phyloP scores from a whole-genome alignment of 2,888 invertebrate genomes.

The Lysandra bellargus region DNA sequence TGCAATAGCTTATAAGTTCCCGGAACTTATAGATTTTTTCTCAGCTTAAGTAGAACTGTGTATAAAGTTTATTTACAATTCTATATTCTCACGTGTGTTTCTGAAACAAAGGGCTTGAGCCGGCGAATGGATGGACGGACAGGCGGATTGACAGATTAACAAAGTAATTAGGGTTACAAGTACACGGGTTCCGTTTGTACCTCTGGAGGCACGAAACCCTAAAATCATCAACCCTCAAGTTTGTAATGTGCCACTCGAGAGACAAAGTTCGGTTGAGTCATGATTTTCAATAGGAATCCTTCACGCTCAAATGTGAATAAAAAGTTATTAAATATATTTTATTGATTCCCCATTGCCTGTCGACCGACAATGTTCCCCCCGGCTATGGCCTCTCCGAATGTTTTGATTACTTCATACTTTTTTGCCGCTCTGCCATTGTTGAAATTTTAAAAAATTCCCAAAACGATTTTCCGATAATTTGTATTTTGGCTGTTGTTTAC shows the following conservation, averaged over 20 bases:
- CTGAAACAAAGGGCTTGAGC: too few relatives aligned
- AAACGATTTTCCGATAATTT: not conserved
- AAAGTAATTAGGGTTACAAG: too few relatives aligned
- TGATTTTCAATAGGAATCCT: not conserved
- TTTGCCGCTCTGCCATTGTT: not conserved
- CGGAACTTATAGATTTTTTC: too few relatives aligned
- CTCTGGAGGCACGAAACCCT: too few relatives aligned
- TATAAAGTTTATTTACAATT: too few relatives aligned
- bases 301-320: not conserved
- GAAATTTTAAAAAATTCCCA: not conserved
- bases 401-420: conserved; percentile 25
- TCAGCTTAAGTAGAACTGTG: too few relatives aligned
- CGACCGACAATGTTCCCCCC: not conserved
- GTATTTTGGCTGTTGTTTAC: not conserved
- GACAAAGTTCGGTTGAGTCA: not conserved
- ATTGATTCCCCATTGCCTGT: not conserved
- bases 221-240: not conserved
- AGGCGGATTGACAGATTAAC: too few relatives aligned
- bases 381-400: conserved; percentile 4
- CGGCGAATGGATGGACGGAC: too few relatives aligned
- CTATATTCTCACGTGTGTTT: too few relatives aligned
- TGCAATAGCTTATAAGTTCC: too few relatives aligned
- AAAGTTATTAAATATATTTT: not conserved
- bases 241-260: not conserved
- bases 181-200: too few relatives aligned